These are phyloP conservation scores for Microctenopoma steveboyesi DNA, from an alignment of 2,797 vertebrate genomes.

Conservation along the genomic window DNA sequence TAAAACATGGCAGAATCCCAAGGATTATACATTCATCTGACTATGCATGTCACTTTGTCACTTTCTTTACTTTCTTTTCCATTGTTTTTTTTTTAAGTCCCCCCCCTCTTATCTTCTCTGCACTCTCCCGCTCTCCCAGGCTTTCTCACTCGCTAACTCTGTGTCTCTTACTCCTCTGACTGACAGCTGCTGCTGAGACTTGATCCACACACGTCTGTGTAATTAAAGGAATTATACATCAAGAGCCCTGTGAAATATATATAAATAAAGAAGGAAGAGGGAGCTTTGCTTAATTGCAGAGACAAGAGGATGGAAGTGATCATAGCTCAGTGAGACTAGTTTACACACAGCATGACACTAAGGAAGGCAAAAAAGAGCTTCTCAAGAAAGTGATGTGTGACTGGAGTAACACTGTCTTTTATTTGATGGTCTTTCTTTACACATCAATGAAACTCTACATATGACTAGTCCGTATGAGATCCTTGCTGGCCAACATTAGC, in stretches of 20 bases:
- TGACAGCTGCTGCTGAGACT: conserved; percentile 65
- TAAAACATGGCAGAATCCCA: neutral
- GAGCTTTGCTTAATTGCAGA: conserved; percentile 66
- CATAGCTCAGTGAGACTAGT: conserved; percentile 60
- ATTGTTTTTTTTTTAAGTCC: conserved; percentile 24
- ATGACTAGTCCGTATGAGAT: neutral
- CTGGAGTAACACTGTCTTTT: conserved; percentile 10
- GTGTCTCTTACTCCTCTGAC: conserved; percentile 37
- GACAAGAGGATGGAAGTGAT: conserved; percentile 69
- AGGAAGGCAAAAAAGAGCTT: conserved; percentile 43
- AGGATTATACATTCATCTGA: neutral
- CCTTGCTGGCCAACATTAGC: neutral
- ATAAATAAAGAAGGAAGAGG: conserved; percentile 49
- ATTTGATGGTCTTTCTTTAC: conserved; percentile 12
- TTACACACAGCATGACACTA: conserved; percentile 48
- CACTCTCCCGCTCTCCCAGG: conserved; percentile 4
- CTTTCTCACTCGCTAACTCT: neutral
- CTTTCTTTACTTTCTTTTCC: conserved; percentile 1
- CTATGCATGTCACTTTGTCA: neutral
- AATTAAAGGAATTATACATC: conserved; percentile 79
- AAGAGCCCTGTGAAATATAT: conserved; percentile 69
- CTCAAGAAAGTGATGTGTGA: conserved; percentile 32
- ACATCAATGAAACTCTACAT: neutral
- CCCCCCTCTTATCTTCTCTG: conserved; percentile 9
- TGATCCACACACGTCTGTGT: conserved; percentile 43